A percentile compares a stretch with the other conserved stretches of the same genome.
Evolutionary conservation across 2,113 vertebrate species (phyloP).

Genomic region (Tapirus terrestris): DNA sequence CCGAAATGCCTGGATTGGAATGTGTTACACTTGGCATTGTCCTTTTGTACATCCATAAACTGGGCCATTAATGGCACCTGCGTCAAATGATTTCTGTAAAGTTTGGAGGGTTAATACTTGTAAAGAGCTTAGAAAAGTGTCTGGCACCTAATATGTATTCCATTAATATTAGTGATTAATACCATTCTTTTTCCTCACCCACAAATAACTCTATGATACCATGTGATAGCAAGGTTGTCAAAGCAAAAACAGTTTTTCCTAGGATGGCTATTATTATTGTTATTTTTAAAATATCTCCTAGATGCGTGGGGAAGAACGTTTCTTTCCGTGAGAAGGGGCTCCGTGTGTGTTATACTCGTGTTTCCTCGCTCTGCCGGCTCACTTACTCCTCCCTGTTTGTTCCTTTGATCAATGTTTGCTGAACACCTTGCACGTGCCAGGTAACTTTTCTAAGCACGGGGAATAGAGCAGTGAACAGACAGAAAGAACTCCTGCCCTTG

Average conservation of each 20-base stretch:
- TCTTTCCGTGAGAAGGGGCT: neutral
- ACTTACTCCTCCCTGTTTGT: neutral
- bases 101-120: neutral
- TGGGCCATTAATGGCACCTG: neutral
- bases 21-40: neutral
- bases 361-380: neutral
- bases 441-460: neutral
- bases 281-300: neutral
- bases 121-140: neutral
- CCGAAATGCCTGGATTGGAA: neutral
- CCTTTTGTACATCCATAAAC: neutral
- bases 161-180: neutral
- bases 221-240: neutral
- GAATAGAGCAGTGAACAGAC: neutral
- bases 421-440: neutral
- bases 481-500: neutral
- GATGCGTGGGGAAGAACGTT: neutral
- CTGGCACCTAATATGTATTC: neutral
- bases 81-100: neutral
- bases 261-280: neutral
- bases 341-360: accelerated
- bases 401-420: neutral
- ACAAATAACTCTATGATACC: neutral
- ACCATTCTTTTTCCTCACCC: neutral
- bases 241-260: neutral